phyloP scores from a whole-genome alignment of 2,888 invertebrate species.

The Dilophus febrilis region DNA sequence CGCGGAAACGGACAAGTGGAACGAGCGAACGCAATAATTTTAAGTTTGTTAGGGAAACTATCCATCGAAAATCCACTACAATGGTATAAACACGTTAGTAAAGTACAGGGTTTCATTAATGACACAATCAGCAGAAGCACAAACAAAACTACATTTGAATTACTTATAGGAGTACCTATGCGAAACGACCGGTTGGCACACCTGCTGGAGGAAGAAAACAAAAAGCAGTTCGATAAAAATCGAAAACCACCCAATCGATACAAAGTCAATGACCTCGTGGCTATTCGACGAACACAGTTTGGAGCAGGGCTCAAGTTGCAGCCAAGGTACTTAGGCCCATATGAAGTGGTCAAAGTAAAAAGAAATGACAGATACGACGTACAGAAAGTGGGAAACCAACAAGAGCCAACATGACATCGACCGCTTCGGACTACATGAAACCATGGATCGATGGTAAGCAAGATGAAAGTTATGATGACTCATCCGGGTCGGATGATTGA shows the following conservation, averaged over 20 bases:
- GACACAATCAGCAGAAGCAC: not conserved
- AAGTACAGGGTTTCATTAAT: too few relatives aligned
- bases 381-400: too few relatives aligned
- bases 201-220: not conserved
- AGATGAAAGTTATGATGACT: too few relatives aligned
- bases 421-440: too few relatives aligned
- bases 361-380: not conserved
- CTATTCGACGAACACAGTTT: not conserved
- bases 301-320: not conserved
- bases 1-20: too few relatives aligned
- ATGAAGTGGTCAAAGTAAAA: not conserved
- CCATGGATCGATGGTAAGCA: not conserved
- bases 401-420: too few relatives aligned
- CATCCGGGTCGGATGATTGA: conserved; percentile 12
- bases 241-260: not conserved
- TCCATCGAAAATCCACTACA: too few relatives aligned
- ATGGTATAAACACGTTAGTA: too few relatives aligned
- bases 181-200: not conserved
- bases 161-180: not conserved
- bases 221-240: not conserved
- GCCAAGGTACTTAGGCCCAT: not conserved
- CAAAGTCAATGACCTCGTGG: not conserved
- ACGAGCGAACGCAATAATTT: too few relatives aligned
- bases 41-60: too few relatives aligned
- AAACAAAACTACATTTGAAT: not conserved